Evolutionary conservation across 2,113 vertebrate species (phyloP).

Genomic region (Coptodon rendalli): DNA sequence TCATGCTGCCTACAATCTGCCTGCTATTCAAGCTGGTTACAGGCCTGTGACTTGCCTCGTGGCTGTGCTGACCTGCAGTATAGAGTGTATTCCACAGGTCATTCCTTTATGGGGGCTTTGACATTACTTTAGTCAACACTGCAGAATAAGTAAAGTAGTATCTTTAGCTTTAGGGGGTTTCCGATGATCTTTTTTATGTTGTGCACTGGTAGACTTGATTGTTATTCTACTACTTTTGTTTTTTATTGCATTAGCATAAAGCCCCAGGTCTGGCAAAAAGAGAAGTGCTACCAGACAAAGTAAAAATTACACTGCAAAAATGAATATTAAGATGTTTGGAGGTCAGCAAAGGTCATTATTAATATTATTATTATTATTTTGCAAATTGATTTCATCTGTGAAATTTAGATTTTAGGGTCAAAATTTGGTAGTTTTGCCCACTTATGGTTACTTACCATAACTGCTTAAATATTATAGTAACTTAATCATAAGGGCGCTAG

Average conservation of each 20-base stretch:
- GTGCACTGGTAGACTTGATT: neutral
- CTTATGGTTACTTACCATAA: neutral
- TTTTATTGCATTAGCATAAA: neutral
- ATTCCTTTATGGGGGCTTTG: neutral
- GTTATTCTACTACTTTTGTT: neutral
- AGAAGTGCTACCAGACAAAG: neutral
- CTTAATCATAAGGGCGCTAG: neutral
- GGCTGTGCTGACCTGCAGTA: neutral
- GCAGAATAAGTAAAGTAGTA: neutral
- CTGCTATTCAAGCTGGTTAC: neutral
- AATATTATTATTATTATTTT: neutral
- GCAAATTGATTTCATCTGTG: neutral
- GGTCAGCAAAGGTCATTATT: neutral
- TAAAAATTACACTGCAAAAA: neutral
- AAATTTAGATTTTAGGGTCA: neutral
- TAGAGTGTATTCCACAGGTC: neutral
- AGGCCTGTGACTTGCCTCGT: neutral
- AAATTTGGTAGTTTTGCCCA: neutral
- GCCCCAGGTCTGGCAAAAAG: neutral
- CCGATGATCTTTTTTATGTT: neutral
- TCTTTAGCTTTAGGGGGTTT: neutral
- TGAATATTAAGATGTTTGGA: neutral
- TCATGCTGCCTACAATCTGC: neutral
- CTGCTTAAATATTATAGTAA: neutral
- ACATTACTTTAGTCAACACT: neutral